Evolutionary conservation across 2,797 vertebrate genomes (phyloP), one percentile per base, ranked within the genome.

Genomic region (Phaenicophaeus curvirostris): DNA sequence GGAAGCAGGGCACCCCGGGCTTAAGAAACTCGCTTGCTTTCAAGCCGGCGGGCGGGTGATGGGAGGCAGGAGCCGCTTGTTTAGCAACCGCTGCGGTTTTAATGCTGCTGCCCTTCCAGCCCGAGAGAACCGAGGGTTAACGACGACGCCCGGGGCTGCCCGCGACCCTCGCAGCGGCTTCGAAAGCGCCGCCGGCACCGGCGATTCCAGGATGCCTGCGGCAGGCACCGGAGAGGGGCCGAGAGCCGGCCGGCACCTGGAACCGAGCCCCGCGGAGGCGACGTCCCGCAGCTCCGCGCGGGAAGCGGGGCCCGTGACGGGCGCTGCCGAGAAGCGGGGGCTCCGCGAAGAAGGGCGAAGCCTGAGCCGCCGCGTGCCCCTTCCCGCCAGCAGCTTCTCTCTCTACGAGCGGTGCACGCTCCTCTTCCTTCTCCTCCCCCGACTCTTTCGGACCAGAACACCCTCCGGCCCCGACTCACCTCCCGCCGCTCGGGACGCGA

Each of bases 381-480:
- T 31, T 6, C 27, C 57, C 9, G 7, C 27, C 37, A 9, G 67
- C 46, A 15, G 25, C 48, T 66, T 44, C 35, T 5, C 27, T 44
- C 35, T 5, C 27, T 2, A 8, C n/a, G 4, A 63, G 11, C 61
- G 8, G n/a, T 6, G 44, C 62, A 2, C 7, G 3, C 18, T 8
- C 0, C 39, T 35, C 16, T 25, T 13, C 31, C 4, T 11, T 14
- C 5, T 13, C 31, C 33, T 14, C 21, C 17, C 46, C 42, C 7
- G 17, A 3, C n/a, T 42, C 15, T 20, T 8, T 7, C 1, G 44
- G 12, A 4, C 63, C 27, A 5, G 23, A 5, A 0, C 9, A 10
- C 54, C 46, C 10, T 7, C 44, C 16, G 25, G 61, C 31, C 13
- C 6, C 11, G 2, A 57, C 93, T 89, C 81, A 94, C 94, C 92